Evolutionary conservation across 2,888 invertebrate genomes (phyloP).

Genomic region (Oscheius sp.): DNA sequence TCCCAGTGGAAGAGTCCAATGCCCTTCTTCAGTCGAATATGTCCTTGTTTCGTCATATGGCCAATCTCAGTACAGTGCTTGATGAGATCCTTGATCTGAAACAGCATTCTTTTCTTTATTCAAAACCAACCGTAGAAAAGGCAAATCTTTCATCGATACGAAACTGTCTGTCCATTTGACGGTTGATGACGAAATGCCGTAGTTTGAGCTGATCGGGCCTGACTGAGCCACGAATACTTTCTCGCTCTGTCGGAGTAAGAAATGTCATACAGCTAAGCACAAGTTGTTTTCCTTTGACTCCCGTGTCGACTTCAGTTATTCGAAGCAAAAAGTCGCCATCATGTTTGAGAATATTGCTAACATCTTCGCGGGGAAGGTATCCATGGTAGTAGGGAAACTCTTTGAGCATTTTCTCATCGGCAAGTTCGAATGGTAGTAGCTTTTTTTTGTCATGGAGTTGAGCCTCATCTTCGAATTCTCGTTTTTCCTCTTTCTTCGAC

Average conservation of each 20-base stretch:
- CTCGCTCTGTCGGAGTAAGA: neutral
- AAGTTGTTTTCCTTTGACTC: too few species aligned
- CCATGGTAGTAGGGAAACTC: conserved; percentile 38
- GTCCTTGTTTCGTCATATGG: too few species aligned
- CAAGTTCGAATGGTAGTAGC: neutral
- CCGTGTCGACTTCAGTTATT: conserved; percentile 34
- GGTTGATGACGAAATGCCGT: neutral
- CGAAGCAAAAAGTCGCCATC: conserved; percentile 39
- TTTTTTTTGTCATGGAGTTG: neutral
- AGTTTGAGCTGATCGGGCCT: neutral
- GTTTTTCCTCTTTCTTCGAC: neutral
- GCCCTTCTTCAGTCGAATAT: too few species aligned
- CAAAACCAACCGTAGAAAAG: neutral
- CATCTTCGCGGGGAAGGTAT: conserved; percentile 37
- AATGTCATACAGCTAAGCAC: neutral
- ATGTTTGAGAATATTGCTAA: conserved; percentile 13
- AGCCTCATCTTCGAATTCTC: neutral
- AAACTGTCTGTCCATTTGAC: neutral
- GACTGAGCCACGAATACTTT: neutral
- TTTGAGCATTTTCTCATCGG: conserved; percentile 8
- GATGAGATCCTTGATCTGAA: too few species aligned
- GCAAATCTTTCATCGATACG: neutral
- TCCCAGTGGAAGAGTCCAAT: too few species aligned
- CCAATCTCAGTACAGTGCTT: too few species aligned
- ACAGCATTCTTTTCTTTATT: too few species aligned